A percentile compares a stretch with the other conserved stretches of the same genome.
Evolutionary conservation across 2,888 invertebrate species (phyloP).

Genomic region (Acronicta aceris): DNA sequence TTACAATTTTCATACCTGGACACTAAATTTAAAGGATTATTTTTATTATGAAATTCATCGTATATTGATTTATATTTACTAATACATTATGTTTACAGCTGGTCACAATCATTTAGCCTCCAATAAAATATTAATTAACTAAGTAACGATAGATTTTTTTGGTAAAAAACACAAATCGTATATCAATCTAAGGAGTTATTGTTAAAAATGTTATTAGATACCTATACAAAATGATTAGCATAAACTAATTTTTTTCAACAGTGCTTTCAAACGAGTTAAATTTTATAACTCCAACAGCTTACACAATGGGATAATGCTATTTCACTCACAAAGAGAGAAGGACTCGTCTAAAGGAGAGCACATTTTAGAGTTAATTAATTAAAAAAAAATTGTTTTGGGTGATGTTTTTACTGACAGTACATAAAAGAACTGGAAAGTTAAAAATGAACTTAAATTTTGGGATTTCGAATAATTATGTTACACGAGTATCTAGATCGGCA

Average conservation of each 20-base stretch:
- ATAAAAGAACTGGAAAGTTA: not conserved
- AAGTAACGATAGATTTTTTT: too few relatives aligned
- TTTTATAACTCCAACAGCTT: constrained; percentile 22
- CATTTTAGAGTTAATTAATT: constrained; percentile 20
- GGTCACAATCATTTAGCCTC: too few relatives aligned
- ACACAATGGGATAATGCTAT: constrained; percentile 34
- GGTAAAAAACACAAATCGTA: too few relatives aligned
- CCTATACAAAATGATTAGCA: not conserved
- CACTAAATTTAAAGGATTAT: not conserved
- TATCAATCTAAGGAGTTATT: too few relatives aligned
- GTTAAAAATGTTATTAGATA: too few relatives aligned
- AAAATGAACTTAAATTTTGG: not conserved
- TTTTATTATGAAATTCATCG: too few relatives aligned
- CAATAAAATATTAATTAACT: too few relatives aligned
- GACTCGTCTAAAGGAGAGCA: constrained; percentile 11
- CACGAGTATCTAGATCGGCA: not conserved
- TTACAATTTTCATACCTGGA: not conserved
- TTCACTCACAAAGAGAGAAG: constrained; percentile 6
- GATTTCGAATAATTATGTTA: not conserved
- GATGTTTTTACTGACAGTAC: not conserved
- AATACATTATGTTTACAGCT: too few relatives aligned
- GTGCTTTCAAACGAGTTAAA: constrained; percentile 18
- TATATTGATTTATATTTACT: too few relatives aligned
- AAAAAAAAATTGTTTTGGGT: not conserved
- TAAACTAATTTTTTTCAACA: constrained; percentile 17